Conservation (phyloP, 2,888 invertebrate species). For the Hydroisotoma schaefferi region DNA sequence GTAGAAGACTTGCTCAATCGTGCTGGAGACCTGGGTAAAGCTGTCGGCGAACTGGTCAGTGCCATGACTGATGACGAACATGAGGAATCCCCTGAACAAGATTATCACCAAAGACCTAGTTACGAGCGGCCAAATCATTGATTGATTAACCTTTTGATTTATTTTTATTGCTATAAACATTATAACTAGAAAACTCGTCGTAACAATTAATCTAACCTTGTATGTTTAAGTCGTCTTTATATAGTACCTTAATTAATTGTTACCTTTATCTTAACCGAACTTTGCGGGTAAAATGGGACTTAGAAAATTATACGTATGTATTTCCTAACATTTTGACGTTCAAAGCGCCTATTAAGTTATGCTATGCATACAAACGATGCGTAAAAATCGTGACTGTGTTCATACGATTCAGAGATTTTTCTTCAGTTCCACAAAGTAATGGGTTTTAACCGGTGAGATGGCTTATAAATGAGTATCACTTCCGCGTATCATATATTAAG, state of each 20-base stretch:
- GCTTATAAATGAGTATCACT: too few relatives aligned
- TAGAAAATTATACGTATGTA: neutral
- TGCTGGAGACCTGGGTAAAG: constrained; percentile 78
- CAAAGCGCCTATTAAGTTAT: too few relatives aligned
- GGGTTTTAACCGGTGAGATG: too few relatives aligned
- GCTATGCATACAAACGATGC: too few relatives aligned
- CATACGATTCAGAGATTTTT: too few relatives aligned
- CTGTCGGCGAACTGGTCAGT: constrained; percentile 81
- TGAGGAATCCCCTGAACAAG: constrained; percentile 41
- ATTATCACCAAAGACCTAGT: constrained; percentile 29
- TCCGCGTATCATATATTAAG: too few relatives aligned
- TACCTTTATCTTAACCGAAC: constrained; percentile 2
- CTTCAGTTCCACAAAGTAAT: too few relatives aligned
- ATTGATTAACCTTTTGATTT: too few relatives aligned
- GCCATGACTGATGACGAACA: constrained; percentile 71
- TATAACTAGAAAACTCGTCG: too few relatives aligned
- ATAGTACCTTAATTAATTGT: constrained; percentile 1
- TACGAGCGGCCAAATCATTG: constrained; percentile 43
- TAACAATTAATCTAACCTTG: too few relatives aligned
- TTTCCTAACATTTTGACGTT: too few relatives aligned
- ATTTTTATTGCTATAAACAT: too few relatives aligned
- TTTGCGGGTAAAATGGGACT: constrained; percentile 2
- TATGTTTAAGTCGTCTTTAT: neutral
- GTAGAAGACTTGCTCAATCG: constrained; percentile 38
- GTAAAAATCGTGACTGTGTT: constrained; percentile 1